phyloP scores from a whole-genome alignment of 2,113 vertebrate genomes.

The Rhinoptilus africanus region DNA sequence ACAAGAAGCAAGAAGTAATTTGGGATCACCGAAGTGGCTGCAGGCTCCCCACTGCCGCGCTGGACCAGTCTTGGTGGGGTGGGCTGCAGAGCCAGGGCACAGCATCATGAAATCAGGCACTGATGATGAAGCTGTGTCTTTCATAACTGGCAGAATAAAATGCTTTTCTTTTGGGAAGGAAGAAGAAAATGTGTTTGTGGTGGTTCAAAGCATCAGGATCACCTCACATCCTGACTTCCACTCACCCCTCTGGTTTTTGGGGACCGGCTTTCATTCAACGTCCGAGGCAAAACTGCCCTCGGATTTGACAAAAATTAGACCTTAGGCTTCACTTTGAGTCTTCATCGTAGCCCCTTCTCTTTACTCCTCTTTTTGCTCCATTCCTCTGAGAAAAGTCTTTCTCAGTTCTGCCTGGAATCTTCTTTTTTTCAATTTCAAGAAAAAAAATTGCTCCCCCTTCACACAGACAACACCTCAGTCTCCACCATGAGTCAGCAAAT shows the following conservation, averaged over 20 bases:
- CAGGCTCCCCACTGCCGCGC: fast-evolving
- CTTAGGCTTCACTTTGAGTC: not conserved
- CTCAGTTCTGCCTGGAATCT: not conserved
- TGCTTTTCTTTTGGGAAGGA: not conserved
- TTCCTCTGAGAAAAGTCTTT: not conserved
- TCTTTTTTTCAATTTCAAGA: not conserved
- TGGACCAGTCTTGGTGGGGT: not conserved
- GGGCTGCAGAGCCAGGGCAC: not conserved
- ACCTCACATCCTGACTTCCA: not conserved
- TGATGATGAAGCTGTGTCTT: not conserved
- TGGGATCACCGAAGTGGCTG: not conserved
- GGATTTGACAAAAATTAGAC: not conserved
- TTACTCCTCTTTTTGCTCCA: not conserved
- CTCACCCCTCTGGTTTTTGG: not conserved
- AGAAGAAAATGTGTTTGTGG: not conserved
- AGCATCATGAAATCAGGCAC: fast-evolving
- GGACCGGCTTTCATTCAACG: fast-evolving
- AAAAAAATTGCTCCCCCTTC: not conserved
- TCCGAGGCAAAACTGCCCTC: not conserved
- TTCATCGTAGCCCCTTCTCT: not conserved
- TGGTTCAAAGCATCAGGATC: not conserved
- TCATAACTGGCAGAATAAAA: not conserved
- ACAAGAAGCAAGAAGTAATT: not conserved
- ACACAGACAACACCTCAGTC: not conserved
- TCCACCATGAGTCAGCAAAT: not conserved